phyloP scores from a whole-genome alignment of 2,797 vertebrate species.

The Gymnoscopelus microlampas region DNA sequence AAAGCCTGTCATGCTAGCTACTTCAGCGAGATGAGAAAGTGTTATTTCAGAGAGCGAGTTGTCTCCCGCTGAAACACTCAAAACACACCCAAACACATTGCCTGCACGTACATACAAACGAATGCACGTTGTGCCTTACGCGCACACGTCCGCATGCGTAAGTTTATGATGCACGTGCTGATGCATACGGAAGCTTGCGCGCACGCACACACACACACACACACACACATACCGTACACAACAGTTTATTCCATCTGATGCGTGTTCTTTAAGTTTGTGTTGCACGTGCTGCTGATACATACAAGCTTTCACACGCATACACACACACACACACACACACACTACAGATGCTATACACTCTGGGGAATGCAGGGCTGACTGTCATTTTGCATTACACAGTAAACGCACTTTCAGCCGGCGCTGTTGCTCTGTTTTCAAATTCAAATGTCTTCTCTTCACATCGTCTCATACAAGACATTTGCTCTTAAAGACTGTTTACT shows the following conservation, averaged over 20 bases:
- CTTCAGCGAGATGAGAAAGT: slow-evolving; percentile 23
- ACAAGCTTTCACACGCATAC: background rate
- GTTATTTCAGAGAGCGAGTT: slow-evolving; percentile 58
- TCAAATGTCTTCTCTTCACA: slow-evolving; percentile 56
- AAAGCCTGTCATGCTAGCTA: slow-evolving; percentile 25
- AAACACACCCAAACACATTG: slow-evolving; percentile 22
- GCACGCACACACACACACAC: too few species aligned
- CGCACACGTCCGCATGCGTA: background rate
- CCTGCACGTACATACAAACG: slow-evolving; percentile 3
- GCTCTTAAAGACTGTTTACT: slow-evolving; percentile 59
- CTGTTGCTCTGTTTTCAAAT: slow-evolving; percentile 54
- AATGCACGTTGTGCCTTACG: slow-evolving; percentile 1
- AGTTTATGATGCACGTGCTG: too few species aligned
- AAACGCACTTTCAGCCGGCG: slow-evolving; percentile 79
- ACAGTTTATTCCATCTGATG: too few species aligned
- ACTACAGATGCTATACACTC: background rate
- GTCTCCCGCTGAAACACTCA: slow-evolving; percentile 42
- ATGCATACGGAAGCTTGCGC: background rate
- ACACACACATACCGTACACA: background rate
- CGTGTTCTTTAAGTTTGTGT: too few species aligned
- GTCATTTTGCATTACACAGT: slow-evolving; percentile 71
- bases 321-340: background rate
- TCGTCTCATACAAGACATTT: slow-evolving; percentile 67
- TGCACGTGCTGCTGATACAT: too few species aligned
- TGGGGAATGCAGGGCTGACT: slow-evolving; percentile 51